Evolutionary conservation across 2,888 invertebrate species (phyloP).

Genomic region (Pedicia rivosa): DNA sequence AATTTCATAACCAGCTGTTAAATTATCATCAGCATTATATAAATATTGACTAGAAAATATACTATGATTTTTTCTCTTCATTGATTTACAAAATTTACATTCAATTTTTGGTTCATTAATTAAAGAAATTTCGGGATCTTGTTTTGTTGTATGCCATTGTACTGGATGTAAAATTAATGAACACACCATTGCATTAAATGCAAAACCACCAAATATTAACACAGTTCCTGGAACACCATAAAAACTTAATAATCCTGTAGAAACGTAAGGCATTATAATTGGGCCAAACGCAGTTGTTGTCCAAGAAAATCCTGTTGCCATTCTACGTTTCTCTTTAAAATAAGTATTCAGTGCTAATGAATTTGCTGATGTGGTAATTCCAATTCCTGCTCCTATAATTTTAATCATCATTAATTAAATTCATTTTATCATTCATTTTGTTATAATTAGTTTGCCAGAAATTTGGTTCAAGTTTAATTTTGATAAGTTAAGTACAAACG

Average conservation of each 20-base stretch:
- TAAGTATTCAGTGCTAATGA: conserved; percentile 52
- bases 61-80: conserved; percentile 20
- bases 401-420: too few relatives aligned
- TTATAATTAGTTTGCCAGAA: too few relatives aligned
- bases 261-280: conserved; percentile 45
- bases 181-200: conserved; percentile 42
- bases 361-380: conserved; percentile 50
- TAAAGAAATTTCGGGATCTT: conserved; percentile 41
- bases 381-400: conserved; percentile 46
- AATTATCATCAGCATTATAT: too few relatives aligned
- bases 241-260: conserved; percentile 36
- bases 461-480: too few relatives aligned
- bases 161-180: conserved; percentile 47
- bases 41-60: conserved; percentile 42
- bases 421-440: too few relatives aligned
- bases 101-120: too few relatives aligned
- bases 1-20: too few relatives aligned
- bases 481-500: too few relatives aligned
- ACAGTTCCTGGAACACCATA: conserved; percentile 45
- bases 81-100: conserved; percentile 22
- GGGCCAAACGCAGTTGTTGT: conserved; percentile 48
- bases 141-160: conserved; percentile 54
- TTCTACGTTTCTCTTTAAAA: conserved; percentile 42
- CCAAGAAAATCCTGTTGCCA: conserved; percentile 45
- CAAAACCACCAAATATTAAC: conserved; percentile 42